Evolutionary conservation across 2,888 invertebrate species (phyloP).

Genomic region (Stegophylla sp.): DNA sequence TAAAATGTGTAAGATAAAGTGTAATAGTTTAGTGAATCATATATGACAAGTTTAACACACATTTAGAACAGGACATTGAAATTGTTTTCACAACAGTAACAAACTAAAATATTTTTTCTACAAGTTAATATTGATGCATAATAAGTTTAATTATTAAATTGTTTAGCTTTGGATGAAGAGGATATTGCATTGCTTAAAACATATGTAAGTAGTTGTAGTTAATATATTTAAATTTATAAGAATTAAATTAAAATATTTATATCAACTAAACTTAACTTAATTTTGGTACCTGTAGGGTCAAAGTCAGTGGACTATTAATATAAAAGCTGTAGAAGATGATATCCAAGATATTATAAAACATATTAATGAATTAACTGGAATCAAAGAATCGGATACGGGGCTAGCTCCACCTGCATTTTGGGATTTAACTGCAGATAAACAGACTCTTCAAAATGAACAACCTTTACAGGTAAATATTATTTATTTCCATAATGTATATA

Average conservation of each 20-base stretch:
- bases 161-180: slow-evolving; percentile 94
- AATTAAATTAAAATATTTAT: too few relatives aligned
- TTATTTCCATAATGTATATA: too few relatives aligned
- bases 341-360: slow-evolving; percentile 94
- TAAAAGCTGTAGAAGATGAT: slow-evolving; percentile 94
- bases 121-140: too few relatives aligned
- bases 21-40: too few relatives aligned
- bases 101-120: too few relatives aligned
- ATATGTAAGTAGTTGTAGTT: slow-evolving; percentile 76
- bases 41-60: too few relatives aligned
- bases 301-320: slow-evolving; percentile 95
- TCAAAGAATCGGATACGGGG: slow-evolving; percentile 99
- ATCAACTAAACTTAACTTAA: too few relatives aligned
- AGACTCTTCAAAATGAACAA: slow-evolving; percentile 96
- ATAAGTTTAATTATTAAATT: slow-evolving; percentile 63
- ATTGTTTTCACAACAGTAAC: too few relatives aligned
- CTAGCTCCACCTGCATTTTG: slow-evolving; percentile 97
- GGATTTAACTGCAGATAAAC: slow-evolving; percentile 99
- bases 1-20: too few relatives aligned
- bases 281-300: slow-evolving; percentile 75
- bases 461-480: slow-evolving; percentile 77
- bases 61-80: too few relatives aligned
- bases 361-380: slow-evolving; percentile 93
- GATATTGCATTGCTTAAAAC: slow-evolving; percentile 96
- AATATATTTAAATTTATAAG: not conserved